These are phyloP conservation scores for Argyresthia goedartella DNA, from an alignment of 2,888 invertebrate species.

Conservation along the genomic window DNA sequence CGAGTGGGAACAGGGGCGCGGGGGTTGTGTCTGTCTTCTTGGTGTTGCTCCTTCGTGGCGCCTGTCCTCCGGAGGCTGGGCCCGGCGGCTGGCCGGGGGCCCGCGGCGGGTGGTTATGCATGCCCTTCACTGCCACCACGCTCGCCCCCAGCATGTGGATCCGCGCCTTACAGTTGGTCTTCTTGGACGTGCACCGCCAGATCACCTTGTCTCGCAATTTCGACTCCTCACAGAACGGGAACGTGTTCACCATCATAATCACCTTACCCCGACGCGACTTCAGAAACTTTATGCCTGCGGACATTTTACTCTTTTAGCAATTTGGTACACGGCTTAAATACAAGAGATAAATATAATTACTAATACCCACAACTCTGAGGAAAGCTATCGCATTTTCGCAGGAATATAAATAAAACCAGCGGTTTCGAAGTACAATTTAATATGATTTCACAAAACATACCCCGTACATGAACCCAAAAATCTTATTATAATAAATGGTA, in stretches of 20 bases:
- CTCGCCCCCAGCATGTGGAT: constrained; percentile 62
- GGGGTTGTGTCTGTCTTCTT: constrained; percentile 21
- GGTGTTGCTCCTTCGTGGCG: constrained; percentile 19
- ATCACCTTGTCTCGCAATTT: constrained; percentile 64
- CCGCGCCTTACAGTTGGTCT: constrained; percentile 64
- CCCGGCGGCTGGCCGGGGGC: constrained; percentile 26
- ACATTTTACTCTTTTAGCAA: too few relatives aligned
- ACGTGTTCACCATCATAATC: constrained; percentile 68
- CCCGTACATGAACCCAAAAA: constrained; percentile 61
- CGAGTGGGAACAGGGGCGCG: constrained; percentile 5
- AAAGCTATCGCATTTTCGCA: too few relatives aligned
- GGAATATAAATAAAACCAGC: constrained; percentile 50
- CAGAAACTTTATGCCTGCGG: constrained; percentile 63
- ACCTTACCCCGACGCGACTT: constrained; percentile 65
- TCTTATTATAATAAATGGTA: constrained; percentile 57
- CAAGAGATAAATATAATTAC: too few relatives aligned
- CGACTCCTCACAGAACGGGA: constrained; percentile 67
- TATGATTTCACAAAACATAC: constrained; percentile 68
- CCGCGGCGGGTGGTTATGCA: constrained; percentile 64
- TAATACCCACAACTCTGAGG: too few relatives aligned
- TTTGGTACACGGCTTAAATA: neutral
- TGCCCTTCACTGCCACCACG: constrained; percentile 63
- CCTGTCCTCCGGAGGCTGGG: too few relatives aligned
- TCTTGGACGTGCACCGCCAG: constrained; percentile 67
- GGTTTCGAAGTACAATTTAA: constrained; percentile 69